phyloP scores from a whole-genome alignment of 1,140 invertebrate genomes.

The Brachionus asplanchnoidis region DNA sequence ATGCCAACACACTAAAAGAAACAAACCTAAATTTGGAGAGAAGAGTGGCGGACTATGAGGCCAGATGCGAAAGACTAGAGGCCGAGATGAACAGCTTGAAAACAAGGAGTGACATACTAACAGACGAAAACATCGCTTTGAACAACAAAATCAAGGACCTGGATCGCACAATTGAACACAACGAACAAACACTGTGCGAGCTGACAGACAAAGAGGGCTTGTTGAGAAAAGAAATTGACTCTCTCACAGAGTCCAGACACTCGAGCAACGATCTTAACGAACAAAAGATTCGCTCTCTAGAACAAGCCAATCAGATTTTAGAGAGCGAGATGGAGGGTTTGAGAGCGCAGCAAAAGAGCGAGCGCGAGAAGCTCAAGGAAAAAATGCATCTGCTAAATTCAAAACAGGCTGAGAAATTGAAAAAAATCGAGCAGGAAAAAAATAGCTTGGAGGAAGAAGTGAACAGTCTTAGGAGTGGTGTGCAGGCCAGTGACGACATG shows the following conservation, averaged over 20 bases:
- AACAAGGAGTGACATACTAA: neutral
- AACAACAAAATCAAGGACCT: slow-evolving; percentile 24
- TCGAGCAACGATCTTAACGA: neutral
- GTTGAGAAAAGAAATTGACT: neutral
- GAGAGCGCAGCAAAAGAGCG: neutral
- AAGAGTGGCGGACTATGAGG: neutral
- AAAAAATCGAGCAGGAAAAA: slow-evolving; percentile 5
- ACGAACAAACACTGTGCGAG: neutral
- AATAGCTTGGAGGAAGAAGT: neutral
- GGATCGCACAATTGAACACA: neutral
- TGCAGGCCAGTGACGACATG: neutral
- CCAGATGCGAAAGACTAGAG: neutral
- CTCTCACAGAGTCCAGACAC: neutral
- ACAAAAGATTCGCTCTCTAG: neutral
- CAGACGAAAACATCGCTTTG: slow-evolving; percentile 13
- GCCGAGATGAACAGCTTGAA: neutral
- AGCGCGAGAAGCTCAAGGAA: slow-evolving; percentile 11
- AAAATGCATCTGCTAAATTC: slow-evolving; percentile 9
- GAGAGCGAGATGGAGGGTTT: neutral
- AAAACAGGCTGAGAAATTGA: slow-evolving; percentile 10
- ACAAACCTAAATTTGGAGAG: neutral
- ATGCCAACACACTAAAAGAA: neutral
- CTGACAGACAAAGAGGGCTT: neutral
- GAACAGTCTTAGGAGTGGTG: neutral
- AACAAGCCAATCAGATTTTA: slow-evolving; percentile 28